Conservation (phyloP, 1,140 invertebrate genomes). For the Heliconius hewitsoni region DNA sequence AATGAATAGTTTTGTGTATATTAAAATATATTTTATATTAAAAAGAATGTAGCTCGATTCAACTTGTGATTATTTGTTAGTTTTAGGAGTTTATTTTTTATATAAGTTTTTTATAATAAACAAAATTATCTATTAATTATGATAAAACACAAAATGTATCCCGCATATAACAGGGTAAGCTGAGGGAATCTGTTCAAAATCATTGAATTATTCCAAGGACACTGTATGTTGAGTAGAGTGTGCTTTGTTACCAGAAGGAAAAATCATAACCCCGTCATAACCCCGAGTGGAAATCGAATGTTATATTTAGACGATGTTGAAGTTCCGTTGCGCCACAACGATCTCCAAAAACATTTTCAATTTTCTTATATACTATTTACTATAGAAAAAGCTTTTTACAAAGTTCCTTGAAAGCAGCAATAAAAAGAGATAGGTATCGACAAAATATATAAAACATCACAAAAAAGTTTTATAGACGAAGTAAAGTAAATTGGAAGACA, state of each 20-base stretch:
- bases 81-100: no score
- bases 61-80: no score
- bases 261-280: neutral
- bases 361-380: neutral
- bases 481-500: conserved; percentile 8
- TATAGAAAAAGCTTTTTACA: neutral
- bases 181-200: no score
- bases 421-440: neutral
- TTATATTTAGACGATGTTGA: no score
- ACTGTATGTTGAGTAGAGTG: no score
- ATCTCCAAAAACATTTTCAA: neutral
- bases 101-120: no score
- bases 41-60: neutral
- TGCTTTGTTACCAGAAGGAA: neutral
- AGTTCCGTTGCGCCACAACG: no score
- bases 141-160: no score
- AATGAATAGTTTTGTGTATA: neutral
- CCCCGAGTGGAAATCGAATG: neutral
- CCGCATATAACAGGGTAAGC: no score
- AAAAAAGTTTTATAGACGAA: conserved; percentile 7
- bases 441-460: neutral
- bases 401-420: neutral
- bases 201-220: no score
- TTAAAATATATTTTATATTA: neutral
- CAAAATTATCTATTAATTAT: no score